These are phyloP conservation scores for Drosophila cracens DNA, from an alignment of 2,888 invertebrate species.

Conservation along the genomic window DNA sequence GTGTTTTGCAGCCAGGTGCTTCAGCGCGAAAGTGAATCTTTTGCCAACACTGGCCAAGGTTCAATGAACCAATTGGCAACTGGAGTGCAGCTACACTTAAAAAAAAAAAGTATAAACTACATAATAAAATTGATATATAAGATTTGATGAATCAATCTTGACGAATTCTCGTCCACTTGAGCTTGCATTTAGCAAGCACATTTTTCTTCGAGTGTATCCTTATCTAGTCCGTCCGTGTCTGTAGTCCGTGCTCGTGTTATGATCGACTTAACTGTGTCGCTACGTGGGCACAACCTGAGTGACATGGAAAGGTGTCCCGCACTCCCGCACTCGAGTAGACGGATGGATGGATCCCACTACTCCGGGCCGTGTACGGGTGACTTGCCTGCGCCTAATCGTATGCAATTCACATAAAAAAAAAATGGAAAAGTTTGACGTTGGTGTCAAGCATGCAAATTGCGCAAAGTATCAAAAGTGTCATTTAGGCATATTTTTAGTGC, in stretches of 20 bases:
- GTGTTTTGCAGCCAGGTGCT: conserved; percentile 27
- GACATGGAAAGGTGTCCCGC: conserved; percentile 3
- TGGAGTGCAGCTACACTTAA: not conserved
- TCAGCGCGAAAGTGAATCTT: conserved; percentile 52
- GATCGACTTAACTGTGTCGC: conserved; percentile 72
- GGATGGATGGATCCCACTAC: not conserved
- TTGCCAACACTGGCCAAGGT: conserved; percentile 43
- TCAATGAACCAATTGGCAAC: conserved; percentile 60
- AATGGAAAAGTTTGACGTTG: conserved; percentile 52
- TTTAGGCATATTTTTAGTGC: conserved; percentile 60
- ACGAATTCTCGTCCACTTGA: not conserved
- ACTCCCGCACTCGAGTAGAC: not conserved
- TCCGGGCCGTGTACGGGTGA: not conserved
- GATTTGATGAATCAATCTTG: not conserved
- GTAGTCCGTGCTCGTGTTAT: conserved; percentile 25
- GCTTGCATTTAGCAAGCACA: not conserved
- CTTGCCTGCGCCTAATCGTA: conserved; percentile 31
- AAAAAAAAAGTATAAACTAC: not conserved
- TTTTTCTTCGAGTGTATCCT: conserved; percentile 5
- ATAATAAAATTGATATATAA: not conserved
- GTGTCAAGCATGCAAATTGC: conserved; percentile 77
- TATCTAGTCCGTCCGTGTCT: conserved; percentile 51
- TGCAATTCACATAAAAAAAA: conserved; percentile 26
- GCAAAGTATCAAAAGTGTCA: conserved; percentile 68
- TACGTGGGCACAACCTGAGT: conserved; percentile 32